A percentile compares a stretch with the other conserved stretches of the same genome.
Evolutionary conservation across 1,140 invertebrate species (phyloP).

Genomic region (Sycophila sp.): DNA sequence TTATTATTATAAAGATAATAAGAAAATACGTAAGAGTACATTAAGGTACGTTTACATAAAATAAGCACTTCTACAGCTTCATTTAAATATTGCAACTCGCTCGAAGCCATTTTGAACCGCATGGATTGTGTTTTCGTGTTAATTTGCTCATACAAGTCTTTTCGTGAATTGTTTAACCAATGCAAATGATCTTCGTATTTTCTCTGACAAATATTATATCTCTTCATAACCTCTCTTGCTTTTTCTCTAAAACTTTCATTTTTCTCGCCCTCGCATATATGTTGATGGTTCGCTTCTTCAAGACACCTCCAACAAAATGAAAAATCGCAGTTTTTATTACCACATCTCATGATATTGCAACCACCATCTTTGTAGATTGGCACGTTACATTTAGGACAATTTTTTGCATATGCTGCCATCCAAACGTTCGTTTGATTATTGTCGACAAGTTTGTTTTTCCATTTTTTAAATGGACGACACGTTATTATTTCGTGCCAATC

Average conservation of each 20-base stretch:
- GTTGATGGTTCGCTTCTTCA: conserved; percentile 96
- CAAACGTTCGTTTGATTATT: conserved; percentile 99
- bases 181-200: conserved; percentile 99
- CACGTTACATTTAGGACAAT: conserved; percentile 98
- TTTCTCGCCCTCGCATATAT: conserved; percentile 93
- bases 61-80: conserved; percentile 98
- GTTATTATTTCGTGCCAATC: conserved; percentile 99
- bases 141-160: conserved; percentile 91
- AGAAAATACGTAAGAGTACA: conserved; percentile 99
- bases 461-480: conserved; percentile 91
- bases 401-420: conserved; percentile 99
- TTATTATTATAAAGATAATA: conserved; percentile 98
- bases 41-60: conserved; percentile 95
- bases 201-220: conserved; percentile 99
- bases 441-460: conserved; percentile 99
- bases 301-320: conserved; percentile 99
- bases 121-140: conserved; percentile 99
- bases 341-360: conserved; percentile 99
- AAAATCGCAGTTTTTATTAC: conserved; percentile 97
- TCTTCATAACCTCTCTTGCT: conserved; percentile 88
- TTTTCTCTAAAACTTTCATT: conserved; percentile 95
- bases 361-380: conserved; percentile 99
- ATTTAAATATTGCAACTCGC: conserved; percentile 97
- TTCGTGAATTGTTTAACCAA: conserved; percentile 97
- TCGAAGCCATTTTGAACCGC: conserved; percentile 99